phyloP scores from a whole-genome alignment of 2,113 vertebrate genomes.

The Physeter macrocephalus region DNA sequence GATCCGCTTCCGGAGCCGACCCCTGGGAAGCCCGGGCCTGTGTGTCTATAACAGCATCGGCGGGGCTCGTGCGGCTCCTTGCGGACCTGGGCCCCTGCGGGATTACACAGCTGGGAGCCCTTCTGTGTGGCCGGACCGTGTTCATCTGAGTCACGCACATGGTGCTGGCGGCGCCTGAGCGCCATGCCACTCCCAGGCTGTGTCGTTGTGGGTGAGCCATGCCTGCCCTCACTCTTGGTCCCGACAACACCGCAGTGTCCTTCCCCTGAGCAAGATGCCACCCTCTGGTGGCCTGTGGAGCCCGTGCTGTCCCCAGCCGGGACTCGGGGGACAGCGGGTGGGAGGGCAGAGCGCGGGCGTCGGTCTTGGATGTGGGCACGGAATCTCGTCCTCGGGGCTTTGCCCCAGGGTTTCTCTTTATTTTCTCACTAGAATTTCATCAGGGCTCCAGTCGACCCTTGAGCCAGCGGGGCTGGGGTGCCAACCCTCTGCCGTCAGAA shows the following conservation, averaged over 20 bases:
- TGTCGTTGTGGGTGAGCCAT: accelerated
- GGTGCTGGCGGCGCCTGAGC: no score
- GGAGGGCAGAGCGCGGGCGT: background rate
- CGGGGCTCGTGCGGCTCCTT: background rate
- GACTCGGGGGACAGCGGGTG: background rate
- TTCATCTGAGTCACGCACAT: background rate
- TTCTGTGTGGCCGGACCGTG: background rate
- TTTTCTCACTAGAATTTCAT: background rate
- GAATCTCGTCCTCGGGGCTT: background rate
- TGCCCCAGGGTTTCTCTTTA: background rate
- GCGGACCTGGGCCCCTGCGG: background rate
- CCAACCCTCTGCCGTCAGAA: background rate
- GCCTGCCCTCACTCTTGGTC: background rate
- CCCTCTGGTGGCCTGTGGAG: background rate
- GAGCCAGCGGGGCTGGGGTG: background rate
- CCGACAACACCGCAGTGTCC: background rate
- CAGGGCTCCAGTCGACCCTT: background rate
- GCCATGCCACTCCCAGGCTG: background rate
- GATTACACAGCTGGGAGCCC: background rate
- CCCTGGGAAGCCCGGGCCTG: background rate
- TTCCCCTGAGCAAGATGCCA: background rate
- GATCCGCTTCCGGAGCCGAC: background rate
- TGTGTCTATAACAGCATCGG: background rate
- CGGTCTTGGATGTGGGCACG: accelerated
- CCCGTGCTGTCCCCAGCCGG: background rate